Conservation (phyloP, 1,140 invertebrate genomes). For the Linepithema humile region DNA sequence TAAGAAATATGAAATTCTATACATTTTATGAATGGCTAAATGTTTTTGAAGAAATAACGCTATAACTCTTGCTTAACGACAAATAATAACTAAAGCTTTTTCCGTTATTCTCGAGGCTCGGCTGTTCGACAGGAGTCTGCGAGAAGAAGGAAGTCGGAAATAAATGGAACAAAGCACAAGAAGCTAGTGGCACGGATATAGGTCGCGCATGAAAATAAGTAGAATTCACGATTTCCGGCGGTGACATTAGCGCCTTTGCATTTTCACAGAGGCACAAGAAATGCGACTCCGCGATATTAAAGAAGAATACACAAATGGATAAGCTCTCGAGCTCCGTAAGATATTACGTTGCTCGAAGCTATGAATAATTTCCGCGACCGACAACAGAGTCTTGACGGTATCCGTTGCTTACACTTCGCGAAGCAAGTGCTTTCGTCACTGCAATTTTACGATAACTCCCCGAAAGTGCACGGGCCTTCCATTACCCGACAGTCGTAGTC, state of each 20-base stretch:
- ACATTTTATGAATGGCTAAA: no score
- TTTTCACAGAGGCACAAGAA: slow-evolving; percentile 9
- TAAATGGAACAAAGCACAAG: not conserved
- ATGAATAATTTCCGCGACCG: slow-evolving; percentile 45
- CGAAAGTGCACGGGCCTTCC: not conserved
- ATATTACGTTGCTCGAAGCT: slow-evolving; percentile 51
- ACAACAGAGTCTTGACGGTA: slow-evolving; percentile 12
- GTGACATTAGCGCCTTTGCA: slow-evolving; percentile 51
- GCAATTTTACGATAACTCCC: slow-evolving; percentile 41
- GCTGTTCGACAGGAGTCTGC: not conserved
- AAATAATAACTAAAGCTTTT: slow-evolving; percentile 24
- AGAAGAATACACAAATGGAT: slow-evolving; percentile 55
- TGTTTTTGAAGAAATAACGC: not conserved
- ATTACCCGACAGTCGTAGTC: no score
- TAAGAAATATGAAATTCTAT: no score
- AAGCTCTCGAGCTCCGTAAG: slow-evolving; percentile 20
- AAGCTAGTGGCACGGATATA: slow-evolving; percentile 11
- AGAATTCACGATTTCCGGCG: slow-evolving; percentile 34
- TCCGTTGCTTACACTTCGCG: slow-evolving; percentile 31
- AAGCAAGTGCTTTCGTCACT: slow-evolving; percentile 12
- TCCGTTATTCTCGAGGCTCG: not conserved
- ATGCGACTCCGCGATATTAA: slow-evolving; percentile 43
- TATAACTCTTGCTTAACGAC: not conserved
- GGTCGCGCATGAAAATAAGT: slow-evolving; percentile 53
- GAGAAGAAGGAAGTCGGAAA: not conserved